These are phyloP conservation scores for Hydrocynus forskahlii DNA, from an alignment of 2,797 vertebrate species.

Conservation along the genomic window DNA sequence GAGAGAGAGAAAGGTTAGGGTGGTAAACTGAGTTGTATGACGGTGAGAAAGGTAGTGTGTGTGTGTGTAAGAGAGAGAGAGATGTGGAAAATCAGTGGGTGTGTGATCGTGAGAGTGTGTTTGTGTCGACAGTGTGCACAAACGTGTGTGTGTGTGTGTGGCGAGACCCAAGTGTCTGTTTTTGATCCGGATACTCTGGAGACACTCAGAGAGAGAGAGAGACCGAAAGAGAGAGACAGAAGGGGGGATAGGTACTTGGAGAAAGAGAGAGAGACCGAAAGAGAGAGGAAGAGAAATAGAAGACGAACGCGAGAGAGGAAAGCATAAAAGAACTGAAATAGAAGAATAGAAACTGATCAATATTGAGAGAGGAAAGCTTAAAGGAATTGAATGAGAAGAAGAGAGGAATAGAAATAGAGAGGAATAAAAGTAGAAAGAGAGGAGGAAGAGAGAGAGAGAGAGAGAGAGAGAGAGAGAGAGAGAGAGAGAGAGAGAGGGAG, in stretches of 20 bases:
- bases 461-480: background rate
- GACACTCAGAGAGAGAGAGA: conserved; percentile 11
- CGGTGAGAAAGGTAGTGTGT: background rate
- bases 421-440: background rate
- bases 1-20: background rate
- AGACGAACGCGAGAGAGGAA: background rate
- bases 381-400: background rate
- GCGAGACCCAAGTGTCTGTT: conserved; percentile 53
- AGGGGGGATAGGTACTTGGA: no score
- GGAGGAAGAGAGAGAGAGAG: background rate
- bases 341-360: background rate
- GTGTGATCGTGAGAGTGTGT: conserved; percentile 1
- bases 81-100: conserved; percentile 14
- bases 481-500: background rate
- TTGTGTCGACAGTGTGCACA: background rate
- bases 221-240: background rate
- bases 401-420: background rate
- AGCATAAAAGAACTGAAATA: background rate
- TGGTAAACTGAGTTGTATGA: background rate
- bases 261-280: background rate
- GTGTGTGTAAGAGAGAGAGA: background rate
- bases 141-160: conserved; percentile 3
- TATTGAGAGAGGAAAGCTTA: background rate
- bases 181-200: conserved; percentile 63
- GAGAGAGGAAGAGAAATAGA: background rate